Conservation (phyloP, 2,888 invertebrate genomes). For the Ashinkailepas kermadecensis region DNA sequence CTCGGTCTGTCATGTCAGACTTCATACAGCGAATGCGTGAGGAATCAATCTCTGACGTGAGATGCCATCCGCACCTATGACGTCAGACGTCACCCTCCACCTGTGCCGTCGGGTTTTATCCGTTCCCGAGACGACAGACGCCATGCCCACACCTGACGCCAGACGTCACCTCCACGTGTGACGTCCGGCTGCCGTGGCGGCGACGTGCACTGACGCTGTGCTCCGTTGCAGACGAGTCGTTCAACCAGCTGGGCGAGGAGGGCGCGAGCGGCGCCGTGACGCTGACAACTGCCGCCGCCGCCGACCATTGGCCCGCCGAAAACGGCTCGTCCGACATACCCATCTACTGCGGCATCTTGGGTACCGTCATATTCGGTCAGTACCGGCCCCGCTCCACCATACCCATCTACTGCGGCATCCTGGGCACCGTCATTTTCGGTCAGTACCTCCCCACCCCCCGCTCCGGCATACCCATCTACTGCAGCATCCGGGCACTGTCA, state of each 20-base stretch:
- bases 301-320: not conserved
- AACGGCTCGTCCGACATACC: not conserved
- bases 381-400: not conserved
- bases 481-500: slow-evolving; percentile 16
- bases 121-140: too few species aligned
- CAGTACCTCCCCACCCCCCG: too few species aligned
- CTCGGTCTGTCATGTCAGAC: too few species aligned
- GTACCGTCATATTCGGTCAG: slow-evolving; percentile 14
- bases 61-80: too few species aligned
- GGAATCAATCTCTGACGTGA: too few species aligned
- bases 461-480: not conserved
- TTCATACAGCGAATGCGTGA: too few species aligned
- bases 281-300: not conserved
- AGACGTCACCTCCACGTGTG: not conserved
- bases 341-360: slow-evolving; percentile 20
- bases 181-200: not conserved
- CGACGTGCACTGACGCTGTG: not conserved
- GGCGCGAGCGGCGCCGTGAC: not conserved
- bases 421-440: too few species aligned
- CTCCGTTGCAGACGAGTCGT: slow-evolving; percentile 2
- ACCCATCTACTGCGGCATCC: not conserved
- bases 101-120: too few species aligned
- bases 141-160: too few species aligned
- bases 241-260: not conserved
- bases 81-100: too few species aligned